These are phyloP conservation scores for Drosophila equinoxialis DNA, from an alignment of 1,140 invertebrate species.

Conservation along the genomic window DNA sequence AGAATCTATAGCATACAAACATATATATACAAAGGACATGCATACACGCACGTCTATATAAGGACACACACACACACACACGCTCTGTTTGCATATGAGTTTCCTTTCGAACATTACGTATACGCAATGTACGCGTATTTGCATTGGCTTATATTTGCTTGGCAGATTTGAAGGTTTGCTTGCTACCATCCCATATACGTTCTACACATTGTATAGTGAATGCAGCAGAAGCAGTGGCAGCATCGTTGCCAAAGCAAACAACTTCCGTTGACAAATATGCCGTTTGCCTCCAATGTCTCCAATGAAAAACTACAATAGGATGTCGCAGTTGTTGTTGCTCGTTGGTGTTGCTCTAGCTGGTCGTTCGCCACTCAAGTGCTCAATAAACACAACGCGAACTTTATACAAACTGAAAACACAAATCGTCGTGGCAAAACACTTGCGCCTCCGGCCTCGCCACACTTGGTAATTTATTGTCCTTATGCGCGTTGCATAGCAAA, in stretches of 20 bases:
- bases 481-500: neutral
- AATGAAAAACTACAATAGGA: slow-evolving; percentile 2
- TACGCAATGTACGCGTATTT: slow-evolving; percentile 47
- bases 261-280: slow-evolving; percentile 59
- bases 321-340: slow-evolving; percentile 43
- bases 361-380: slow-evolving; percentile 55
- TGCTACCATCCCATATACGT: slow-evolving; percentile 15
- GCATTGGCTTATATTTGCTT: slow-evolving; percentile 56
- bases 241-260: slow-evolving; percentile 40
- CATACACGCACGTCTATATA: neutral
- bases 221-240: slow-evolving; percentile 8
- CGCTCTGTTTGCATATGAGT: slow-evolving; percentile 13
- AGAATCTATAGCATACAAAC: neutral
- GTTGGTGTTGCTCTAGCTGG: slow-evolving; percentile 37
- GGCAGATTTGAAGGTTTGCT: slow-evolving; percentile 30
- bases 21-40: neutral
- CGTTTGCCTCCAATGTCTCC: slow-evolving; percentile 23
- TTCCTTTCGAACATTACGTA: slow-evolving; percentile 34
- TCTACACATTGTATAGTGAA: neutral
- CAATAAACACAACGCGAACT: slow-evolving; percentile 50
- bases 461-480: slow-evolving; percentile 15
- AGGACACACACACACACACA: slow-evolving; percentile 3
- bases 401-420: slow-evolving; percentile 15
- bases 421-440: slow-evolving; percentile 24
- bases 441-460: slow-evolving; percentile 5